Conservation (phyloP, 2,113 vertebrate genomes). For the Delphinapterus leucas region DNA sequence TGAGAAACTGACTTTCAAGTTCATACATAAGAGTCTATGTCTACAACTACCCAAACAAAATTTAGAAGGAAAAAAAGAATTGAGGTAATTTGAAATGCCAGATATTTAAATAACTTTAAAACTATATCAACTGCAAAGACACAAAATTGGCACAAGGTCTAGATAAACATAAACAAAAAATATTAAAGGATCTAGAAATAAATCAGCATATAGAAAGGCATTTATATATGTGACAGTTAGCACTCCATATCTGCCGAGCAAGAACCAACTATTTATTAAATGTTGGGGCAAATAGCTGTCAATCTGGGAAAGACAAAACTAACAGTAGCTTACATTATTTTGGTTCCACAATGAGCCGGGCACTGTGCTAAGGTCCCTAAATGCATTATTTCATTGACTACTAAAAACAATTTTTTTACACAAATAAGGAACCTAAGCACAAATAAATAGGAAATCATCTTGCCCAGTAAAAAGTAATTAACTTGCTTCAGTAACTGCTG, state of each 20-base stretch:
- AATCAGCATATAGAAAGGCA: background rate
- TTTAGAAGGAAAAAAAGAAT: background rate
- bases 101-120: background rate
- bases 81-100: background rate
- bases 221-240: background rate
- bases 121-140: background rate
- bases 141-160: background rate
- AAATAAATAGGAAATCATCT: background rate
- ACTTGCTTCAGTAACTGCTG: background rate
- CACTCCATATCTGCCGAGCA: background rate
- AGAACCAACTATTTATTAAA: background rate
- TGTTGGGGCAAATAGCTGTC: background rate
- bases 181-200: background rate
- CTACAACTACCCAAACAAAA: background rate
- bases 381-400: background rate
- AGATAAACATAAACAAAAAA: background rate
- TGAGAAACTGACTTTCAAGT: slow-evolving; percentile 5
- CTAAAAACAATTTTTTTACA: background rate
- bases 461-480: background rate
- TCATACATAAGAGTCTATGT: background rate
- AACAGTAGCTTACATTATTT: background rate
- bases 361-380: background rate
- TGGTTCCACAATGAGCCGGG: background rate
- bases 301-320: background rate
- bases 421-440: background rate